Percentiles rank a stretch among this genome's conserved stretches.
phyloP scores from a whole-genome alignment of 2,797 vertebrate species.

The Denticeps clupeoides region DNA sequence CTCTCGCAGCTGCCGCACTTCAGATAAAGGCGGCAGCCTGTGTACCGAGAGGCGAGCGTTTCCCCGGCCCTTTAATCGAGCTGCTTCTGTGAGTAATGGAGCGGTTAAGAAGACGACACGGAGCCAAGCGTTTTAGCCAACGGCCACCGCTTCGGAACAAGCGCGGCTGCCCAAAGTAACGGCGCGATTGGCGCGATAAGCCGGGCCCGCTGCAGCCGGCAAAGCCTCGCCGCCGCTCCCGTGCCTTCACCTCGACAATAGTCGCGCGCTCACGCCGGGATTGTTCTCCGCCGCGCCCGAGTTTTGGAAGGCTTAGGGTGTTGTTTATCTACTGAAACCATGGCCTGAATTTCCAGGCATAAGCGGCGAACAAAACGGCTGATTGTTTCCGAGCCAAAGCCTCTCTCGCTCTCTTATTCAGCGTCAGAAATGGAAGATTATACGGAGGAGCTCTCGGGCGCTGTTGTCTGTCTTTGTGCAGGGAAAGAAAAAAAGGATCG shows the following conservation, averaged over 20 bases:
- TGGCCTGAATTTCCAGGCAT: conserved; percentile 53
- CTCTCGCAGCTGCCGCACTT: conserved; percentile 43
- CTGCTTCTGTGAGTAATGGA: conserved; percentile 48
- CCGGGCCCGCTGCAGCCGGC: conserved; percentile 48
- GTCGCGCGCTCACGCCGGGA: conserved; percentile 45
- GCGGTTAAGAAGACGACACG: conserved; percentile 40
- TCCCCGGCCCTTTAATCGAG: conserved; percentile 38
- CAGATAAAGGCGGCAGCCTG: conserved; percentile 49
- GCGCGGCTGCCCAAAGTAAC: conserved; percentile 34
- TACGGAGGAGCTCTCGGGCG: conserved; percentile 46
- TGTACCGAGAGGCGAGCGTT: conserved; percentile 27
- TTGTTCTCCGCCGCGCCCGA: conserved; percentile 38
- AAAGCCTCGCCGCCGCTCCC: conserved; percentile 34
- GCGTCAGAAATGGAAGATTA: conserved; percentile 62
- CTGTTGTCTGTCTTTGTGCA: conserved; percentile 45
- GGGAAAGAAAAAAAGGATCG: conserved; percentile 46
- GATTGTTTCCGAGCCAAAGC: conserved; percentile 52
- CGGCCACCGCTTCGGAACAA: conserved; percentile 33
- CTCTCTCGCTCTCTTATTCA: conserved; percentile 42
- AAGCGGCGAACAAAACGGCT: conserved; percentile 53
- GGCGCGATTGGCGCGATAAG: conserved; percentile 44
- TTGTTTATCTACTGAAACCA: conserved; percentile 55
- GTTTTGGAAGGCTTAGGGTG: conserved; percentile 50
- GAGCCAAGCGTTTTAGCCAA: conserved; percentile 43
- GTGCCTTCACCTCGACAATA: conserved; percentile 44